Evolutionary conservation across 2,888 invertebrate species (phyloP).

Genomic region (Troglohyphantes excavatus): DNA sequence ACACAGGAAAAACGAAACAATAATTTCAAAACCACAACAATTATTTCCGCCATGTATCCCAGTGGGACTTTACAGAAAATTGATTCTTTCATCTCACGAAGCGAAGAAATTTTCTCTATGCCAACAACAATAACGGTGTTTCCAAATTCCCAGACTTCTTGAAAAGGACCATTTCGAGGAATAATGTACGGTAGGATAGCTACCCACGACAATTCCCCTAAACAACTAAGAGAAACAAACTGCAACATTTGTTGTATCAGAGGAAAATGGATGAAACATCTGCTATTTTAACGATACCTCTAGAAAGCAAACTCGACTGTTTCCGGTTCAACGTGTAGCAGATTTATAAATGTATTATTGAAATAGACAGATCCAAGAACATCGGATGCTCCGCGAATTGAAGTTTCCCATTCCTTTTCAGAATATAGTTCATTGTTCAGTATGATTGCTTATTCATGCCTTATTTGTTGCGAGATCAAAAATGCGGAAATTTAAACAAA

Average conservation of each 20-base stretch:
- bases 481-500: slow-evolving; percentile 4
- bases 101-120: too few species aligned
- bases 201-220: slow-evolving; percentile 6
- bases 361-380: slow-evolving; percentile 20
- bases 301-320: slow-evolving; percentile 14
- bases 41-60: too few species aligned
- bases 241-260: neutral
- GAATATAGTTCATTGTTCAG: slow-evolving; percentile 32
- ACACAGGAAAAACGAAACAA: too few species aligned
- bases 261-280: slow-evolving; percentile 18
- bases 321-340: slow-evolving; percentile 18
- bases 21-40: too few species aligned
- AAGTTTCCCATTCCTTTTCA: slow-evolving; percentile 6
- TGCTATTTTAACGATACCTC: slow-evolving; percentile 24
- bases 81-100: too few species aligned
- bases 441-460: slow-evolving; percentile 54
- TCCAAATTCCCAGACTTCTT: neutral
- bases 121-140: too few species aligned
- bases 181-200: slow-evolving; percentile 4
- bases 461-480: slow-evolving; percentile 31
- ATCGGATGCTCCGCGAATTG: slow-evolving; percentile 9
- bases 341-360: slow-evolving; percentile 42
- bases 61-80: too few species aligned
- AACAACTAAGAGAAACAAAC: slow-evolving; percentile 10
- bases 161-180: slow-evolving; percentile 1